Evolutionary conservation across 2,797 vertebrate species (phyloP), one percentile per base, ranked within the genome.

Genomic region (Notolabrus celidotus): DNA sequence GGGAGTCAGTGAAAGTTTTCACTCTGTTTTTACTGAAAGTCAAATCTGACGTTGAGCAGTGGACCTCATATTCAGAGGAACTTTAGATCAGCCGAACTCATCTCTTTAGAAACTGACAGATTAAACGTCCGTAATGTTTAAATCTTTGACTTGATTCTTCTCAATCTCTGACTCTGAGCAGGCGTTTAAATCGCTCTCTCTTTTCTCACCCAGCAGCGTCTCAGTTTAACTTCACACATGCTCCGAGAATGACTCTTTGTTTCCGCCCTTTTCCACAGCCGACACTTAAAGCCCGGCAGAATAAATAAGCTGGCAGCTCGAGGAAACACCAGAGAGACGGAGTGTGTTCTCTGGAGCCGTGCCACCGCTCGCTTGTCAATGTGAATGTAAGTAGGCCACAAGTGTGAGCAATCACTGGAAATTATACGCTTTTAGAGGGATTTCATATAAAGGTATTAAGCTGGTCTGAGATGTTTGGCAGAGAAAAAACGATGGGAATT

Each of bases 321-420:
- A 84, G 77, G 91, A 90, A 88, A 86, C 84, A 77, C 80, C 57
- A 77, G 79, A 71, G 86, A 89, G 89, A 76, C 76, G 36, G 86
- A 85, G 72, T 87, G 90, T 91, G 88, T 89, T 81, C 79, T 83
- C 87, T 90, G 91, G 92, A 91, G 70, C 45, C 16, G 27, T 42
- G 87, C 92, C 90, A 91, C 73, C 10, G 39, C 84, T 79, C 12
- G 73, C 62, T 90, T 89, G 89, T 90, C 79, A 82, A 56, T 79
- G 88, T 85, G 88, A 92, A 89, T 86, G 87, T 88, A 92, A 91
- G 89, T 83, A 90, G 84, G 83, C 90, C 90, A 50, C 89, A 92
- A 93, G 92, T 92, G 93, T 89, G 90, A 92, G 91, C 92, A 93
- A 92, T 94, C 91, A 91, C 77, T 89, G 92, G 83, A 94, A 95